Evolutionary conservation across 53 echinoderm and acorn worm species (phyloP).

Genomic region (Patiria pectinifera): DNA sequence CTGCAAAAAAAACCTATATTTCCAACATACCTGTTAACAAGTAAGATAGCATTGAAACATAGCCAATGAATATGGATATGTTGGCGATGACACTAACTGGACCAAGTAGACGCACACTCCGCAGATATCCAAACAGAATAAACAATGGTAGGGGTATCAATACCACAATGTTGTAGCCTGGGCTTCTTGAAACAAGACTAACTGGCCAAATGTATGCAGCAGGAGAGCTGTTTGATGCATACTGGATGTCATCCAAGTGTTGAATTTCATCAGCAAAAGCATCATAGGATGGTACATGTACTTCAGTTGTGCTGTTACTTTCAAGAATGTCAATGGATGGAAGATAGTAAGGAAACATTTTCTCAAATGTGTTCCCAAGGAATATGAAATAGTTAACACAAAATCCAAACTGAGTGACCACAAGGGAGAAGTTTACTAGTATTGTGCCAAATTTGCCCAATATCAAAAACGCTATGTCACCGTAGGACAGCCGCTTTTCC

Average conservation of each 20-base stretch:
- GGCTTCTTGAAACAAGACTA: conserved; percentile 16
- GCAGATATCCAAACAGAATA: conserved; percentile 75
- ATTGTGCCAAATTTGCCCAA: conserved; percentile 70
- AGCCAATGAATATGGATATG: conserved; percentile 72
- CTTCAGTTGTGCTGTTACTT: not conserved
- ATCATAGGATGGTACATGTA: not conserved
- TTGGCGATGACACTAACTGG: conserved; percentile 86
- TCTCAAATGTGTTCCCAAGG: conserved; percentile 82
- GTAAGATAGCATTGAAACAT: conserved; percentile 63
- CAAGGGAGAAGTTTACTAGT: conserved; percentile 73
- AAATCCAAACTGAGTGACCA: conserved; percentile 92
- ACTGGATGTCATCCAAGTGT: not conserved
- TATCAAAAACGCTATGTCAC: conserved; percentile 74
- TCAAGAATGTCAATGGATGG: conserved; percentile 17
- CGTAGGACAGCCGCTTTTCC: conserved; percentile 78
- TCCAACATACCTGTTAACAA: conserved; percentile 72
- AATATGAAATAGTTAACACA: conserved; percentile 87
- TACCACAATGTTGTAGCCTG: conserved; percentile 59
- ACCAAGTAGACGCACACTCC: conserved; percentile 82
- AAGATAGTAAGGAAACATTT: conserved; percentile 29
- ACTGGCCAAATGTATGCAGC: conserved; percentile 18
- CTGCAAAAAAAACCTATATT: not conserved
- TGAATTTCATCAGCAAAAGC: not conserved
- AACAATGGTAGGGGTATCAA: conserved; percentile 82
- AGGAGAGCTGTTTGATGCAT: conserved; percentile 1